A percentile compares a stretch with the other conserved stretches of the same genome.
Evolutionary conservation across 2,888 invertebrate species (phyloP).

Genomic region (Hypselothyrea guttata): DNA sequence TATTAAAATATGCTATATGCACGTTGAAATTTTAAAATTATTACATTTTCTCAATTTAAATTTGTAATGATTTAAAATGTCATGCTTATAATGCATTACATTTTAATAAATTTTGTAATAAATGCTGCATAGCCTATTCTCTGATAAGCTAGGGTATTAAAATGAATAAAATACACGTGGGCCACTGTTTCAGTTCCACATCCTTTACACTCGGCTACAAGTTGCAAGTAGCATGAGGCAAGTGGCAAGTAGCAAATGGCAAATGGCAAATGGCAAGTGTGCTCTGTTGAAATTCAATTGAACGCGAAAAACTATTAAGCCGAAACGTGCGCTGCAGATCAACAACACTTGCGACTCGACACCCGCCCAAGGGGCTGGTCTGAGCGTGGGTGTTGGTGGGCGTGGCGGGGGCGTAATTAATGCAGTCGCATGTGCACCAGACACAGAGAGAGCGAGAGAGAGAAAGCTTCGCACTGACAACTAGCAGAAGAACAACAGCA

Average conservation of each 20-base stretch:
- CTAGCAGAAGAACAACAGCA: slow-evolving; percentile 2
- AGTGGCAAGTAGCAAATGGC: slow-evolving; percentile 19
- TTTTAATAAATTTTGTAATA: too few relatives aligned
- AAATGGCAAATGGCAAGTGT: slow-evolving; percentile 9
- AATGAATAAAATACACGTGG: neutral
- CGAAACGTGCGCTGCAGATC: slow-evolving; percentile 41
- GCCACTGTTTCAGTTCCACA: slow-evolving; percentile 18
- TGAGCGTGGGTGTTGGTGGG: slow-evolving; percentile 14
- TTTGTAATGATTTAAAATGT: too few relatives aligned
- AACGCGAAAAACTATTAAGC: slow-evolving; percentile 21
- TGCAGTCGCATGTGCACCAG: slow-evolving; percentile 51
- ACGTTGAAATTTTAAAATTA: too few relatives aligned
- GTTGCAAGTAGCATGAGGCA: slow-evolving; percentile 23
- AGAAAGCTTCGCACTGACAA: too few relatives aligned
- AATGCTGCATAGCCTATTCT: too few relatives aligned
- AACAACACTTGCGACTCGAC: slow-evolving; percentile 9
- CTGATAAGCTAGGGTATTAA: neutral
- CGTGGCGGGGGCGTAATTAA: slow-evolving; percentile 45
- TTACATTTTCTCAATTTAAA: too few relatives aligned
- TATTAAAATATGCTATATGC: too few relatives aligned
- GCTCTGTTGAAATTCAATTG: slow-evolving; percentile 26
- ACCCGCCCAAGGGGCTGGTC: neutral
- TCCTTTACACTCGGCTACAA: slow-evolving; percentile 22
- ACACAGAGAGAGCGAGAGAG: neutral
- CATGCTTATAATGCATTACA: too few relatives aligned